Base-by-base conservation (phyloP, 2,888 invertebrate genomes). In the Ochropleura leucogaster region DNA sequence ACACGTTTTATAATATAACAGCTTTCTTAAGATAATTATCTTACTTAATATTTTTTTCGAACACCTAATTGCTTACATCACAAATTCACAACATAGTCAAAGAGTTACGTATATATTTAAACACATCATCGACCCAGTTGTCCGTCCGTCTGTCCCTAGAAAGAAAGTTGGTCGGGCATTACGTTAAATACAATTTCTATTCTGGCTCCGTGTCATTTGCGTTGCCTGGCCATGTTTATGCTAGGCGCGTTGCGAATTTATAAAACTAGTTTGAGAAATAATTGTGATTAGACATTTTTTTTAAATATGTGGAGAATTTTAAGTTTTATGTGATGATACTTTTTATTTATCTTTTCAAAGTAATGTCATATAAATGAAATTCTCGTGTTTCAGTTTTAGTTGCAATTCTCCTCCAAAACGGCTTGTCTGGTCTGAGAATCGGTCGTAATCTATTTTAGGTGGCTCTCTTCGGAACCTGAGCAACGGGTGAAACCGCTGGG, bases 171-270 rank as follows among this genome's bases (percentile, higher is more conserved):
- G 74, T 63, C 78, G 82, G 51, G 63, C 71, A 74, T 82, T 85
- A 78, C 78, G 78, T 82, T 74, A 78, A 82, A 74, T 68, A 70
- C 85, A 82, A 80, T 84, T 83, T 83, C 80, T 85, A 83, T 83
- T 85, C 83, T 65, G 64, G 47, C 47, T 73, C 47, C 74, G 77
- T 72, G 73, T 74, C 53, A 66, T 75, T 80, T 84, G 66, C 71
- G 53, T 68, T 12, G 49, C 9, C 12, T 4, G 7, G 16, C 55
- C 68, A 76, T 77, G 77, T 76, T 78, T 59, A 55, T 63, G 66
- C 66, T 67, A 62, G 62, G n/a, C 42, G 30, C 46, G 68, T 82
- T 47, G 82, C 76, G 66, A 78, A 78, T 78, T 18, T 81, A 44
- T 67, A 42, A 51, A 66, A 82, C 53, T 51, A 47, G 76, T 66